Percentiles rank a stretch among this genome's conserved stretches.
These are phyloP conservation scores for Salvelinus sp. DNA, from an alignment of 2,113 vertebrate genomes.

Conservation along the genomic window DNA sequence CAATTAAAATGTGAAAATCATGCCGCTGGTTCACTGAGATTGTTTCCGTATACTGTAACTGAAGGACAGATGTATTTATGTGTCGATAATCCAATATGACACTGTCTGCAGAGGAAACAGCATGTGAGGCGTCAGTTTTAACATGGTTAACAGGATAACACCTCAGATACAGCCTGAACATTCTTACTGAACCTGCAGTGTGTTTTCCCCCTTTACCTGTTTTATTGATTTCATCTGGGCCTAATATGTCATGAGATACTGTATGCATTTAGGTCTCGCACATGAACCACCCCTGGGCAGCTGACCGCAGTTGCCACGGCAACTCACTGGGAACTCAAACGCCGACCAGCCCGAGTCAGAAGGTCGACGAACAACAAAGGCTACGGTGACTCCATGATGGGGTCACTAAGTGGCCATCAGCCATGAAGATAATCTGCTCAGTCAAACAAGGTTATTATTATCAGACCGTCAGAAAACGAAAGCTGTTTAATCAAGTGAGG, in stretches of 20 bases:
- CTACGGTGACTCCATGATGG: not conserved
- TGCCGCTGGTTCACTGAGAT: too few relatives aligned
- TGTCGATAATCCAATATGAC: too few relatives aligned
- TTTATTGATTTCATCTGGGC: too few relatives aligned
- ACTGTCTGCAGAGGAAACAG: too few relatives aligned
- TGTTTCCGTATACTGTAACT: too few relatives aligned
- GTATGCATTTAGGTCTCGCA: not conserved
- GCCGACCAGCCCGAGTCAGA: not conserved
- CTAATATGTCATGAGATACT: not conserved
- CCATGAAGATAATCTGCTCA: not conserved
- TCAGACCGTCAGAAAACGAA: not conserved
- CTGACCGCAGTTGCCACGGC: constrained; percentile 6
- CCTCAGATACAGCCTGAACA: too few relatives aligned
- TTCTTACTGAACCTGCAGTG: too few relatives aligned
- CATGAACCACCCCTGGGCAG: not conserved
- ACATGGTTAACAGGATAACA: too few relatives aligned
- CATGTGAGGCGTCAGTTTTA: too few relatives aligned
- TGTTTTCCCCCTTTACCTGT: too few relatives aligned
- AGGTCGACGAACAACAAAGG: not conserved
- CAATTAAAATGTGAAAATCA: too few relatives aligned
- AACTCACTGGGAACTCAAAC: constrained; percentile 14
- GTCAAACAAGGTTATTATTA: not conserved
- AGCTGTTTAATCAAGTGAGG: not conserved
- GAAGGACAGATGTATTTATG: too few relatives aligned
- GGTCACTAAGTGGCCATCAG: not conserved